Conservation (phyloP, 2,888 invertebrate genomes). For the Drosophila macrospina region DNA sequence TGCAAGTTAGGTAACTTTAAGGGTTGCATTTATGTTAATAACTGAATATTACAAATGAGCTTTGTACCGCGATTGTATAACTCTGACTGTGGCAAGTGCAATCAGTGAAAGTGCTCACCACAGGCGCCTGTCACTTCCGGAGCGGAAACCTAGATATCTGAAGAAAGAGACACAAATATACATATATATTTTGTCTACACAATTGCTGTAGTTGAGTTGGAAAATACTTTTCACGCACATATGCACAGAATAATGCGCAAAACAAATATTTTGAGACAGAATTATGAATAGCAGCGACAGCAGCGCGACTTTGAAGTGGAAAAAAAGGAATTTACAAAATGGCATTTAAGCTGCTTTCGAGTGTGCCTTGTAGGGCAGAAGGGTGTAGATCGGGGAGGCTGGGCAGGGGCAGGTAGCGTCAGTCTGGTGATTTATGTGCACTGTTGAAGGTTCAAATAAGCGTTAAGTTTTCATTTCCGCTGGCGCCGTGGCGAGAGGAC, state of each 20-base stretch:
- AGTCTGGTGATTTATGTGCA: slow-evolving; percentile 79
- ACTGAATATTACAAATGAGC: slow-evolving; percentile 55
- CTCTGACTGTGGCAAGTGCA: slow-evolving; percentile 42
- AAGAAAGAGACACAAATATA: not conserved
- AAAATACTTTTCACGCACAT: slow-evolving; percentile 67
- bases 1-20: slow-evolving; percentile 31
- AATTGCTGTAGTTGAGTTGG: no score
- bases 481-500: slow-evolving; percentile 63
- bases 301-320: slow-evolving; percentile 27
- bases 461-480: slow-evolving; percentile 81
- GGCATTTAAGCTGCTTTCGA: slow-evolving; percentile 72
- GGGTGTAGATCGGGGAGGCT: slow-evolving; percentile 1
- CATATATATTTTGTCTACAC: no score
- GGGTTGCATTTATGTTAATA: slow-evolving; percentile 46
- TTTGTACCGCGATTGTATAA: slow-evolving; percentile 25
- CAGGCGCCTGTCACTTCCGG: slow-evolving; percentile 71
- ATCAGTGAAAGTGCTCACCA: slow-evolving; percentile 69
- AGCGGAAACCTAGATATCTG: slow-evolving; percentile 22
- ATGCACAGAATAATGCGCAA: slow-evolving; percentile 66
- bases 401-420: slow-evolving; percentile 44
- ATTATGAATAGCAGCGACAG: slow-evolving; percentile 58
- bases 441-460: slow-evolving; percentile 81
- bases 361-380: slow-evolving; percentile 1
- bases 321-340: slow-evolving; percentile 43
- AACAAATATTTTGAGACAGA: slow-evolving; percentile 65